Conservation (phyloP, 2,797 vertebrate species). For the Prunella strophiata region DNA sequence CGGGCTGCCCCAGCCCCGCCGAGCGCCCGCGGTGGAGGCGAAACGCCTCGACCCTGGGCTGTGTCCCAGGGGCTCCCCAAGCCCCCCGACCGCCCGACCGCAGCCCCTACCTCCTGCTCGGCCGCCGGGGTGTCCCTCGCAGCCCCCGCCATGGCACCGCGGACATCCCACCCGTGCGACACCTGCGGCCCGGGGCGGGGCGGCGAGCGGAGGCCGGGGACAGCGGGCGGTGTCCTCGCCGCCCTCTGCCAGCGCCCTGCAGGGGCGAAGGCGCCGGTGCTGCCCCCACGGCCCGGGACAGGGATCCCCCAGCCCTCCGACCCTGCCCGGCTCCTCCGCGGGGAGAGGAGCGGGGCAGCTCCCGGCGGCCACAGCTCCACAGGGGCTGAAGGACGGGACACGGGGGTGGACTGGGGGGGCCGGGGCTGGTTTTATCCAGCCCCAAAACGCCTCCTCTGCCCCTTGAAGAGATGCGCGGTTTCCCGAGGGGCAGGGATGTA, state of each 20-base stretch:
- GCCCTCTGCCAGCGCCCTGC: neutral
- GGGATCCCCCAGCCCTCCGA: neutral
- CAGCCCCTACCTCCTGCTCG: neutral
- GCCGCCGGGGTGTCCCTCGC: neutral
- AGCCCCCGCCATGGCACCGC: neutral
- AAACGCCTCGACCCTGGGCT: neutral
- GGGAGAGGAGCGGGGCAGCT: neutral
- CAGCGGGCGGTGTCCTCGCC: neutral
- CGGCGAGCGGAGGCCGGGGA: neutral
- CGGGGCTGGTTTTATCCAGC: neutral
- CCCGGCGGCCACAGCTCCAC: neutral
- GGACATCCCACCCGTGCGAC: neutral
- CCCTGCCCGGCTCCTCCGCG: neutral
- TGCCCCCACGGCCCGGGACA: neutral
- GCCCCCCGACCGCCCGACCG: neutral
- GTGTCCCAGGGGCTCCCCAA: neutral
- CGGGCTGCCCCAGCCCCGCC: neutral
- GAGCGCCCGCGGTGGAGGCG: neutral
- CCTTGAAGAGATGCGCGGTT: fast-evolving
- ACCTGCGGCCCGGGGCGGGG: conserved; percentile 51
- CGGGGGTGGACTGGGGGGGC: neutral
- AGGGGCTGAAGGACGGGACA: neutral
- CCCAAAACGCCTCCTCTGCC: no score
- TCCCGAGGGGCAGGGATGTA: fast-evolving
- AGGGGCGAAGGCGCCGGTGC: neutral